Conservation (phyloP, 2,797 vertebrate genomes). For the Acanthopagrus latus region DNA sequence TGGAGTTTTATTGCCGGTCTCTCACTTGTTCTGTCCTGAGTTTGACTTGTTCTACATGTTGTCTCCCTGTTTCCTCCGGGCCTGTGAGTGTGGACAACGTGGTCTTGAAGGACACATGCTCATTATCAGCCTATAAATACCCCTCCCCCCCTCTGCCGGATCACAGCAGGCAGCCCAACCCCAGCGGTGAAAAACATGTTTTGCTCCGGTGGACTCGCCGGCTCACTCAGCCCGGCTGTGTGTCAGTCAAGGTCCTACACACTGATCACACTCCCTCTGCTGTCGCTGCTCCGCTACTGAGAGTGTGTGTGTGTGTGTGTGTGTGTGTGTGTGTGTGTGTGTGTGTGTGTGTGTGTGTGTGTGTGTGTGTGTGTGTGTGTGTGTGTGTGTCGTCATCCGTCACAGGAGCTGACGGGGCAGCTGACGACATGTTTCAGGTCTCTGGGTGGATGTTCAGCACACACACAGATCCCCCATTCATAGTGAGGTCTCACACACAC, state of each 20-base stretch:
- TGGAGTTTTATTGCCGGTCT: constrained; percentile 9
- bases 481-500: neutral
- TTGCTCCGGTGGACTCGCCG: constrained; percentile 29
- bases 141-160: neutral
- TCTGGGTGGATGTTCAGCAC: constrained; percentile 9
- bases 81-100: constrained; percentile 27
- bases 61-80: constrained; percentile 3
- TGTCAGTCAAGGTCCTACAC: neutral
- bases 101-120: constrained; percentile 51
- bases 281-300: neutral
- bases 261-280: constrained; percentile 55
- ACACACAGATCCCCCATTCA: neutral
- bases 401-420: constrained; percentile 11
- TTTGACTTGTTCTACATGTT: constrained; percentile 11
- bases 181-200: constrained; percentile 67
- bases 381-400: constrained; percentile 7
- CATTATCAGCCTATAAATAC: constrained; percentile 71
- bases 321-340: no score
- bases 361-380: neutral
- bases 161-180: constrained; percentile 40
- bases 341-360: no score
- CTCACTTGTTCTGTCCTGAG: neutral
- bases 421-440: constrained; percentile 5
- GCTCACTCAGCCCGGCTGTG: neutral
- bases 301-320: neutral